A percentile compares a stretch with the other conserved stretches of the same genome.
Conservation (phyloP, 2,113 vertebrate species). For the Accipiter cooperii region DNA sequence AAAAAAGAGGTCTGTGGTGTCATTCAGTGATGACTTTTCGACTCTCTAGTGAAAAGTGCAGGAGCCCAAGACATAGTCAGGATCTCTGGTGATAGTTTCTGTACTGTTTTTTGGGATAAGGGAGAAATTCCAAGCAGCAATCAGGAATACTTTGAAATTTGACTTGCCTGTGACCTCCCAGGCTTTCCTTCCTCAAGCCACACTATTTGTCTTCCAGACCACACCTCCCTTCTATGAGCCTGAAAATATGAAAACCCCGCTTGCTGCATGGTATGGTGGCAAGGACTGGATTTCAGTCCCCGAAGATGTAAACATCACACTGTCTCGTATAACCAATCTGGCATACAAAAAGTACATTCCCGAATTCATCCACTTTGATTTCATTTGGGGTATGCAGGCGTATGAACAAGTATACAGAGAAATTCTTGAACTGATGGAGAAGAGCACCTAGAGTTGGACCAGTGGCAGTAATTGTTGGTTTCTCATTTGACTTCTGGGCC, state of each 20-base stretch:
- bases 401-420: constrained; percentile 68
- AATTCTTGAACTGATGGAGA: constrained; percentile 71
- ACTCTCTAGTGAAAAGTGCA: background rate
- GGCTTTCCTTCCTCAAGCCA: background rate
- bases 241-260: constrained; percentile 67
- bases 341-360: constrained; percentile 69
- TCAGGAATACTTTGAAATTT: background rate
- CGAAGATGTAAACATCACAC: constrained; percentile 51
- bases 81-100: background rate
- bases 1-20: background rate
- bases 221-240: constrained; percentile 72
- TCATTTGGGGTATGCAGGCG: constrained; percentile 74
- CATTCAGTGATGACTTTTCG: background rate
- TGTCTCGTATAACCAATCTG: constrained; percentile 63
- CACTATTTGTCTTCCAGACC: constrained; percentile 37
- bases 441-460: background rate
- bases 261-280: constrained; percentile 71
- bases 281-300: constrained; percentile 72
- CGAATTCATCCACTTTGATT: constrained; percentile 75
- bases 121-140: background rate
- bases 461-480: background rate
- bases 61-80: background rate
- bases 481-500: background rate
- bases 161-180: background rate
- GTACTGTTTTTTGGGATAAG: fast-evolving